A percentile compares a stretch with the other conserved stretches of the same genome.
These are phyloP conservation scores for Drosophila santomea DNA, from an alignment of 1,140 invertebrate species.

Conservation along the genomic window DNA sequence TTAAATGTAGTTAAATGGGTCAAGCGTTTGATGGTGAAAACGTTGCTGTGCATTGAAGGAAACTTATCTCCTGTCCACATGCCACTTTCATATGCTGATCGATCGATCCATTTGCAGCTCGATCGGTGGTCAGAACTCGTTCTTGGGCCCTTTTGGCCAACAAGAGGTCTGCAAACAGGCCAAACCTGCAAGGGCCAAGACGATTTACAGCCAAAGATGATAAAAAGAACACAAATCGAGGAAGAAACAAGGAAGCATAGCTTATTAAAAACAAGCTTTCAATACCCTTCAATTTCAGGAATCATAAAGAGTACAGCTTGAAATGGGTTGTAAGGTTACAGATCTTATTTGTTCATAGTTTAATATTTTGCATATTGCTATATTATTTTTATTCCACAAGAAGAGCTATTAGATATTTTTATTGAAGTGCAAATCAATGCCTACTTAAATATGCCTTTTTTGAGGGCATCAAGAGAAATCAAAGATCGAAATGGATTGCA, in stretches of 20 bases:
- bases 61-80: slow-evolving; percentile 17
- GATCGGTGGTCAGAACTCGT: slow-evolving; percentile 36
- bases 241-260: not conserved
- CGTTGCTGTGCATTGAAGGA: slow-evolving; percentile 4
- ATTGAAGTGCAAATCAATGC: not conserved
- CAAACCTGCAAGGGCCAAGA: slow-evolving; percentile 10
- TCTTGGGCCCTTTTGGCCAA: slow-evolving; percentile 26
- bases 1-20: slow-evolving; percentile 76
- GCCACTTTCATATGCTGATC: not conserved
- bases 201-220: not conserved
- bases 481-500: slow-evolving; percentile 39
- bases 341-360: too few relatives aligned
- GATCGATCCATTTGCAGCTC: slow-evolving; percentile 4
- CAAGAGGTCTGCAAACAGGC: slow-evolving; percentile 37
- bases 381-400: not conserved
- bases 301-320: too few relatives aligned
- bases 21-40: slow-evolving; percentile 36
- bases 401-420: not conserved
- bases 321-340: not conserved
- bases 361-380: too few relatives aligned
- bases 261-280: not conserved
- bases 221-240: slow-evolving; percentile 3
- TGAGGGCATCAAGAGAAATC: slow-evolving; percentile 20
- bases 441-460: not conserved
- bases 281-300: not conserved